phyloP scores from a whole-genome alignment of 2,888 invertebrate genomes.

The Melanophora roralis region DNA sequence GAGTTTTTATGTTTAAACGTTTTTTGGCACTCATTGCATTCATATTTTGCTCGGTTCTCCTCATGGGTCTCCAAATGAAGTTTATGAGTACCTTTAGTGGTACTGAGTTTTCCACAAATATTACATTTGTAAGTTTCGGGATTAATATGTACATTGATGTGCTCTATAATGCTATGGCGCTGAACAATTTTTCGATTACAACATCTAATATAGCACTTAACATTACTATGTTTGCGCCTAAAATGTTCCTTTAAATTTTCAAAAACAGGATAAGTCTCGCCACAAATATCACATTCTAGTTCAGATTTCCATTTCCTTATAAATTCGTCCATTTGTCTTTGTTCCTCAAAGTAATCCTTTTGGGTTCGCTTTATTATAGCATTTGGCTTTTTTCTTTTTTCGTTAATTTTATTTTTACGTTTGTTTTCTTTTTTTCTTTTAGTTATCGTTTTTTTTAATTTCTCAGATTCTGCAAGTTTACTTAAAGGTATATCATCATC shows the following conservation, averaged over 20 bases:
- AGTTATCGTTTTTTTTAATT: too few species aligned
- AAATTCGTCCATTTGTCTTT: conserved; percentile 60
- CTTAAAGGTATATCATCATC: too few species aligned
- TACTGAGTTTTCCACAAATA: conserved; percentile 61
- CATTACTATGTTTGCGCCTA: conserved; percentile 53
- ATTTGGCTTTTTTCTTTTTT: too few species aligned
- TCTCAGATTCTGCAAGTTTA: too few species aligned
- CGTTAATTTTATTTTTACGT: too few species aligned
- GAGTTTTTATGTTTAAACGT: conserved; percentile 55
- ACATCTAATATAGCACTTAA: conserved; percentile 62
- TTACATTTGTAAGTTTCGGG: conserved; percentile 64
- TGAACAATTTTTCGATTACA: conserved; percentile 64
- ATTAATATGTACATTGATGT: conserved; percentile 64
- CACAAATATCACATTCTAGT: conserved; percentile 63
- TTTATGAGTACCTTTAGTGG: conserved; percentile 59
- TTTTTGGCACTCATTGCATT: conserved; percentile 64
- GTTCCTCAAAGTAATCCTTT: conserved; percentile 6
- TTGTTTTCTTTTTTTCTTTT: background rate
- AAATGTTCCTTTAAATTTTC: conserved; percentile 53
- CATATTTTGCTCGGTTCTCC: conserved; percentile 44
- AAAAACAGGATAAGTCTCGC: conserved; percentile 48
- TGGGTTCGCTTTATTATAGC: too few species aligned
- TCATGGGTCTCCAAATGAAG: conserved; percentile 61
- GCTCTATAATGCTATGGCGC: conserved; percentile 64
- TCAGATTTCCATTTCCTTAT: conserved; percentile 62